Base-by-base conservation (phyloP, 1,140 invertebrate genomes). In the Dendrolimus punctatus region DNA sequence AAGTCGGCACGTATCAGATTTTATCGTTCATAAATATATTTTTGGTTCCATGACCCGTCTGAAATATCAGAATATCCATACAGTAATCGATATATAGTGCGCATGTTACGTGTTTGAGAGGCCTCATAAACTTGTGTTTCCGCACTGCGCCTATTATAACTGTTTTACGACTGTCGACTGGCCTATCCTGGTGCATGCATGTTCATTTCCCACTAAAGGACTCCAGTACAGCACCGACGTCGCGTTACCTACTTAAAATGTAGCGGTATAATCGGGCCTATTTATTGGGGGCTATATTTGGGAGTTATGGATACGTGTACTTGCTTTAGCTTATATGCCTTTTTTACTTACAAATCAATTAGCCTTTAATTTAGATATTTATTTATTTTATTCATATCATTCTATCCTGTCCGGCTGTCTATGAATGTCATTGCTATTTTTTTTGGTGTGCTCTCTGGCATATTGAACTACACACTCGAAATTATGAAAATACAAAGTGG, bases 91-190 rank as follows among this genome's bases (percentile, higher is more conserved):
- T 76, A 74, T 76, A 77, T 55, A 64, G 65, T 66, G 64, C 60
- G 68, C 71, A 70, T 69, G 69, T 76, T 71, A 79, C 67, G 68
- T 74, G 66, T 75, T 80, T 66, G 66, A 73, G 68, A 64, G 76
- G 69, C 64, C 68, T 58, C 67, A 71, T 73, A 80, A 73, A 73
- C 57, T 72, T 65, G 58, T 75, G 66, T 76, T 79, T 76, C 73
- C 71, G 73, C 74, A 78, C 62, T 75, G 70, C 70, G 73, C 66
- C 68, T 78, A 71, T 78, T 77, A 80, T 75, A 72, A 70, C 70
- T 68, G 66, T 66, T 80, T 82, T 79, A 79, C 67, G 75, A 76
- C 68, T 67, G 67, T 59, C 68, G 58, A 67, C 62, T 68, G 66
- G 67, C 66, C 66, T 72, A 76, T 71, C 69, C 62, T 61, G 59